A percentile compares a stretch with the other conserved stretches of the same genome.
Conservation (phyloP, 2,797 vertebrate genomes). For the Parauchenoglanis ngamensis region DNA sequence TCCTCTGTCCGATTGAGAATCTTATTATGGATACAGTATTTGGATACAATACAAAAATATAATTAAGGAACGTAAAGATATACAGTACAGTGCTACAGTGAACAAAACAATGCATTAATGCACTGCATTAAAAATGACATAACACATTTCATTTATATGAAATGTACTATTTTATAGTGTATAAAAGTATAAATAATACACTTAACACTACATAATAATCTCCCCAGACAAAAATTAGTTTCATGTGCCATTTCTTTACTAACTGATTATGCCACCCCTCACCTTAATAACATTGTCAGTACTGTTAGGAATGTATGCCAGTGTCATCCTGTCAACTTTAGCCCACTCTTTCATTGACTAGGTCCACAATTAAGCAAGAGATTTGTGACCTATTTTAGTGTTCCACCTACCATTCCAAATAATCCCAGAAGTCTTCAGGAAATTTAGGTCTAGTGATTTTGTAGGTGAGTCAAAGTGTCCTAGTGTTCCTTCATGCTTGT, state of each 20-base stretch:
- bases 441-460: constrained; percentile 27
- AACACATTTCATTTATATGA: too few relatives aligned
- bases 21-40: not conserved
- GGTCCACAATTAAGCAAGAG: not conserved
- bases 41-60: not conserved
- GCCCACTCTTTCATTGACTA: not conserved
- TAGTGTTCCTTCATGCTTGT: not conserved
- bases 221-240: not conserved
- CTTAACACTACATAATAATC: not conserved
- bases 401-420: constrained; percentile 15
- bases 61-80: not conserved
- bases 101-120: not conserved
- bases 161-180: not conserved
- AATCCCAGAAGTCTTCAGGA: constrained; percentile 11
- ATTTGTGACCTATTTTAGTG: constrained; percentile 8
- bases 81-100: not conserved
- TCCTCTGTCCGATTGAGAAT: not conserved
- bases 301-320: too few relatives aligned
- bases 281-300: not conserved
- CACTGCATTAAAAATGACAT: not conserved
- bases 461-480: constrained; percentile 25
- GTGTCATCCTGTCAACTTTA: not conserved
- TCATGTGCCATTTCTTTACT: not conserved
- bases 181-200: not conserved
- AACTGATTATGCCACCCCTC: not conserved